These are phyloP conservation scores for Phasia obesa DNA, from an alignment of 2,888 invertebrate genomes.

Conservation along the genomic window DNA sequence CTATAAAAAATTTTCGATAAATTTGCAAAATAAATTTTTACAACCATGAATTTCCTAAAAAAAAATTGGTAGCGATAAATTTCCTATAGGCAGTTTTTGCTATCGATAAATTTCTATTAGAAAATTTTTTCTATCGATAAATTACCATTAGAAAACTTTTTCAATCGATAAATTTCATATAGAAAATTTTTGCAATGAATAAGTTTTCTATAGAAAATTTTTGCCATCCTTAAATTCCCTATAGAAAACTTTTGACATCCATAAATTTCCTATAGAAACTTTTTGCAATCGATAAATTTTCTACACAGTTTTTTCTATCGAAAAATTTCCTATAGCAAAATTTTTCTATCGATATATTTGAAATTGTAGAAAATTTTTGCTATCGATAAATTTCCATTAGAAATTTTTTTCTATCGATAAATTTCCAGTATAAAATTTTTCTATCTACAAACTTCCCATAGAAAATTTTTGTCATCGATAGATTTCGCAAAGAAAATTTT, in stretches of 20 bases:
- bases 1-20: too few species aligned
- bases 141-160: background rate
- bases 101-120: background rate
- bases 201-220: background rate
- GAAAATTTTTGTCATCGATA: too few species aligned
- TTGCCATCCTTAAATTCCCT: background rate
- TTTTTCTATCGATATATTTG: background rate
- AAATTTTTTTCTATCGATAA: background rate
- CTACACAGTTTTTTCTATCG: background rate
- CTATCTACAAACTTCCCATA: too few species aligned
- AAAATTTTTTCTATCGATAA: background rate
- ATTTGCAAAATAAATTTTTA: too few species aligned
- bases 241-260: background rate
- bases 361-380: background rate
- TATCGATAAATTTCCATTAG: background rate
- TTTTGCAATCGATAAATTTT: background rate
- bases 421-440: too few species aligned
- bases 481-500: background rate
- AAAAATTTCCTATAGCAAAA: background rate
- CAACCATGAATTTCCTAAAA: too few species aligned
- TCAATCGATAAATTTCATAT: background rate
- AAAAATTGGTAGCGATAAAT: too few species aligned
- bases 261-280: background rate
- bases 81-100: background rate
- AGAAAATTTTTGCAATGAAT: background rate